Conservation (phyloP, 2,797 vertebrate genomes). For the Acanthopagrus latus region DNA sequence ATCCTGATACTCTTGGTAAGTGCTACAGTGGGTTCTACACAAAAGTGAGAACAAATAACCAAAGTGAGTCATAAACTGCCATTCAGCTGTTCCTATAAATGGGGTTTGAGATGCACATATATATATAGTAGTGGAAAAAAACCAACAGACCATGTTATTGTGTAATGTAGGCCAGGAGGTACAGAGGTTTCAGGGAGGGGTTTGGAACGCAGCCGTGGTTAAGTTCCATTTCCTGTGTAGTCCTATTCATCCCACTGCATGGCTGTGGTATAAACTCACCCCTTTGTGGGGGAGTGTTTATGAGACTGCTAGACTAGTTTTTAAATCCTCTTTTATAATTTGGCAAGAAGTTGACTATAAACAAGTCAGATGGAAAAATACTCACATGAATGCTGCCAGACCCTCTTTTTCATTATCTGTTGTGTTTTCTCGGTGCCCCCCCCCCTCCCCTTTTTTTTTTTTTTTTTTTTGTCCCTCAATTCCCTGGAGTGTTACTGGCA, state of each 20-base stretch:
- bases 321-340: slow-evolving; percentile 24
- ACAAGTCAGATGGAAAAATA: slow-evolving; percentile 20
- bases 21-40: slow-evolving; percentile 7
- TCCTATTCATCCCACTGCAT: slow-evolving; percentile 71
- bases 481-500: neutral
- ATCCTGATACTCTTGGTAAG: slow-evolving; percentile 20
- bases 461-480: neutral
- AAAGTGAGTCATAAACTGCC: slow-evolving; percentile 53
- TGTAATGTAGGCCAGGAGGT: slow-evolving; percentile 64
- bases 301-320: slow-evolving; percentile 21
- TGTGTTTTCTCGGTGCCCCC: no score
- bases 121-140: slow-evolving; percentile 35
- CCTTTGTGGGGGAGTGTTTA: slow-evolving; percentile 69
- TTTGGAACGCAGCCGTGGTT: slow-evolving; percentile 58
- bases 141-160: slow-evolving; percentile 62
- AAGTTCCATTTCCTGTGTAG: slow-evolving; percentile 66
- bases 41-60: slow-evolving; percentile 13
- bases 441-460: neutral
- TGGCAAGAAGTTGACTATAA: slow-evolving; percentile 25
- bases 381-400: neutral
- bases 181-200: slow-evolving; percentile 60
- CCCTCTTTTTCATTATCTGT: neutral
- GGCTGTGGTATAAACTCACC: slow-evolving; percentile 62
- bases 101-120: slow-evolving; percentile 27
- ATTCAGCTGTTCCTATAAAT: slow-evolving; percentile 46